phyloP scores from a whole-genome alignment of 2,113 vertebrate species.

The Cynopterus brachyotis region DNA sequence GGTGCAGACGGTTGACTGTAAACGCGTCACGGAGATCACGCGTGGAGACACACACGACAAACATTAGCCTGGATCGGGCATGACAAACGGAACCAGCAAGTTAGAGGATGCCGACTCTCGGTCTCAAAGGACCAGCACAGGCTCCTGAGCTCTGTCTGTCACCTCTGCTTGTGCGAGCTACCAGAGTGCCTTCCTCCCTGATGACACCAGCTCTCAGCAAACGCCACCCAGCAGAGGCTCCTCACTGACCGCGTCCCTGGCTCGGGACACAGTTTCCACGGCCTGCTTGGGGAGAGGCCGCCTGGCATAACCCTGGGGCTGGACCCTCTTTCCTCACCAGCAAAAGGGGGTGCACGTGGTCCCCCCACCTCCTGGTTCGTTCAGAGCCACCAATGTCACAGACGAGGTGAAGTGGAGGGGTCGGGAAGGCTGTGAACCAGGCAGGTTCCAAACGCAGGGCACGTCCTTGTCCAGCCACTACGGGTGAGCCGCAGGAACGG shows the following conservation, averaged over 20 bases:
- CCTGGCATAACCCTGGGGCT: too few species aligned
- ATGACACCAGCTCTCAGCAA: not conserved
- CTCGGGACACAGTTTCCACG: not conserved
- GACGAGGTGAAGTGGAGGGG: fast-evolving
- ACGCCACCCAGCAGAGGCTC: not conserved
- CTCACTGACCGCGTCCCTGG: fast-evolving
- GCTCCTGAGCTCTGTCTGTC: not conserved
- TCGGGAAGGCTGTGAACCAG: not conserved
- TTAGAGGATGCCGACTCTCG: not conserved
- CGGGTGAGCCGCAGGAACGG: not conserved
- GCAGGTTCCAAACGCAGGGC: fast-evolving
- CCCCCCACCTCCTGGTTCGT: fast-evolving
- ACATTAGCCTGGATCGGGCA: not conserved
- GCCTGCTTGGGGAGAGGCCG: fast-evolving
- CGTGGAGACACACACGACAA: not conserved
- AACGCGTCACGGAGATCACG: not conserved
- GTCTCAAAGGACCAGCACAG: fast-evolving
- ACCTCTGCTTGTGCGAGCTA: fast-evolving
- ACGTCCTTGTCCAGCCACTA: not conserved
- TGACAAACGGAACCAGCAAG: not conserved
- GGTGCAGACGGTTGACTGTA: fast-evolving
- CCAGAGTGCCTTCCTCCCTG: fast-evolving
- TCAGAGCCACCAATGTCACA: fast-evolving
- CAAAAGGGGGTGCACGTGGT: fast-evolving
- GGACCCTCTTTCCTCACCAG: not conserved